Conservation (phyloP, 2,797 vertebrate species). For the Lutjanus argentimaculatus region DNA sequence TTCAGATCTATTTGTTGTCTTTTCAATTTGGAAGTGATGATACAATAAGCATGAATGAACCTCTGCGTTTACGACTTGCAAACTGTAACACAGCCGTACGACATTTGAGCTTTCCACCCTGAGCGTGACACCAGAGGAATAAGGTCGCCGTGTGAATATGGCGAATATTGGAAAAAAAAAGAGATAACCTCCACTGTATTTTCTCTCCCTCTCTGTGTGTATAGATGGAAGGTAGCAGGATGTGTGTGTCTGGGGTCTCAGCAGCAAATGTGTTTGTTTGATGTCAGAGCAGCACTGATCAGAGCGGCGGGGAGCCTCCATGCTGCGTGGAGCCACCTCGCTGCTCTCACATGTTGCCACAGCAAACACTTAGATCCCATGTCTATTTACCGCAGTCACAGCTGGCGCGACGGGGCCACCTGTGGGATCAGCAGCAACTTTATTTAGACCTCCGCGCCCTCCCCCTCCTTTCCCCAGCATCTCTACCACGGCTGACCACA, state of each 20-base stretch:
- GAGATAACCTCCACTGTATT: conserved; percentile 2
- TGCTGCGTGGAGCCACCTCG: conserved; percentile 51
- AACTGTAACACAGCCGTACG: too few relatives aligned
- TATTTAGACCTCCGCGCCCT: conserved; percentile 67
- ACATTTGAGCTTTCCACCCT: too few relatives aligned
- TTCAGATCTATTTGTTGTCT: too few relatives aligned
- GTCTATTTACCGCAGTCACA: conserved; percentile 73
- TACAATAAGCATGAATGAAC: too few relatives aligned
- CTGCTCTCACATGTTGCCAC: conserved; percentile 67
- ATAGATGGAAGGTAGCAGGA: background rate
- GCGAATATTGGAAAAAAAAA: conserved; percentile 12
- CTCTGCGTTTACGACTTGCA: too few relatives aligned
- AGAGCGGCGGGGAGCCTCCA: conserved; percentile 50
- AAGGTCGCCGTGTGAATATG: too few relatives aligned
- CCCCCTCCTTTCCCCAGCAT: conserved; percentile 9
- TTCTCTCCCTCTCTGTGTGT: background rate
- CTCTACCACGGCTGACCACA: conserved; percentile 64
- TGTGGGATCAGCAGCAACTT: conserved; percentile 75
- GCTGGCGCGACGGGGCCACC: conserved; percentile 68
- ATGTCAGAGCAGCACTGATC: conserved; percentile 62
- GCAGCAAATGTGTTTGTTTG: conserved; percentile 53
- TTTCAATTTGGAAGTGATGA: too few relatives aligned
- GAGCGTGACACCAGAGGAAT: too few relatives aligned
- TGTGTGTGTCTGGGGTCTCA: background rate
- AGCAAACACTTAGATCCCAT: conserved; percentile 73